Percentiles rank a stretch among this genome's conserved stretches.
phyloP scores from a whole-genome alignment of 2,113 vertebrate species.

The Rhizomys pruinosus region DNA sequence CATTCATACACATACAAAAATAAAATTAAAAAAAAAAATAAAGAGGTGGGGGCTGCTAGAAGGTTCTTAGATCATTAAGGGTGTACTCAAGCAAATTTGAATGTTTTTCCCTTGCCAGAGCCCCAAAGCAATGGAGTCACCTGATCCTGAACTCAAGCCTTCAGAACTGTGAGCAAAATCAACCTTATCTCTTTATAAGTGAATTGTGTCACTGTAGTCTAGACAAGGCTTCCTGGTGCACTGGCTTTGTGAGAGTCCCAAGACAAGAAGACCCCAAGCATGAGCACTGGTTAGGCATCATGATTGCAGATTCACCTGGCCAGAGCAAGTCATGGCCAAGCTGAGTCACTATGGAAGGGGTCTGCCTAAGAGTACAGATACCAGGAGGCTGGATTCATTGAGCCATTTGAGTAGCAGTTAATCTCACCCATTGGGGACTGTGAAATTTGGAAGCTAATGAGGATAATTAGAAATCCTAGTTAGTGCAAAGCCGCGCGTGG shows the following conservation, averaged over 20 bases:
- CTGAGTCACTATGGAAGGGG: background rate
- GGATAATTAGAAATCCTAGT: too few species aligned
- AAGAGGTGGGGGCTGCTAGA: background rate
- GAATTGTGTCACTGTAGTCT: background rate
- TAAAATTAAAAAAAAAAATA: too few species aligned
- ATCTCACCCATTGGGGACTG: too few species aligned
- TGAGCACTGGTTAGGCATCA: background rate
- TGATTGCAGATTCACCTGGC: background rate
- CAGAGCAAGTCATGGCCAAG: background rate
- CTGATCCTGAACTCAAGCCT: background rate
- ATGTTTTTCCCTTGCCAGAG: background rate
- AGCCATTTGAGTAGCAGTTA: slow-evolving; percentile 43
- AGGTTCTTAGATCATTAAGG: background rate
- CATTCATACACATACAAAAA: too few species aligned
- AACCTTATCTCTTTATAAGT: background rate
- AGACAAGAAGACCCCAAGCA: background rate
- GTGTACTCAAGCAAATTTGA: background rate
- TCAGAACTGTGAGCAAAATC: background rate
- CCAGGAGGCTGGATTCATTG: slow-evolving; percentile 58
- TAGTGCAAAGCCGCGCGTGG: too few species aligned
- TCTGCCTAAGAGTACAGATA: background rate
- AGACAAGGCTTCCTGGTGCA: background rate
- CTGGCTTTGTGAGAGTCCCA: background rate
- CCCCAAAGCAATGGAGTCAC: background rate
- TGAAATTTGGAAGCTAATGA: too few species aligned